Evolutionary conservation across 1,140 invertebrate genomes (phyloP).

Genomic region (Hycleus cichorii): DNA sequence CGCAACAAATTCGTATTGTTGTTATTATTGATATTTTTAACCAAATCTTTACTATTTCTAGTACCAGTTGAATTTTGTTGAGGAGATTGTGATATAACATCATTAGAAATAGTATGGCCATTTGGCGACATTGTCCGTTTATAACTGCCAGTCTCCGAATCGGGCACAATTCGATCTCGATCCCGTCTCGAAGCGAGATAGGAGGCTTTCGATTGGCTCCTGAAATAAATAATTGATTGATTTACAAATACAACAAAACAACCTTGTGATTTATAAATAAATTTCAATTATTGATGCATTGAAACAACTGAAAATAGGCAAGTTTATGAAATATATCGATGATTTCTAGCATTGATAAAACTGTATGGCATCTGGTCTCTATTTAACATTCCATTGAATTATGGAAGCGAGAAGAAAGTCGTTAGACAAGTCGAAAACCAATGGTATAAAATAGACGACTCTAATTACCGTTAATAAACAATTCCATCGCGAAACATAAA

Average conservation of each 20-base stretch:
- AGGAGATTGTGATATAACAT: slow-evolving; percentile 18
- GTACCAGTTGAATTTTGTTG: slow-evolving; percentile 35
- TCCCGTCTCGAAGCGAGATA: slow-evolving; percentile 64
- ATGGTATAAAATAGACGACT: neutral
- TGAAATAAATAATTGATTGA: slow-evolving; percentile 37
- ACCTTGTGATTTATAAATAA: too few relatives aligned
- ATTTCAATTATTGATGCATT: too few relatives aligned
- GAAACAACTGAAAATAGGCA: too few relatives aligned
- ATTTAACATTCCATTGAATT: slow-evolving; percentile 13
- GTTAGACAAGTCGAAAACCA: slow-evolving; percentile 10
- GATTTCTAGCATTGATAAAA: slow-evolving; percentile 6
- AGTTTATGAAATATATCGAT: neutral
- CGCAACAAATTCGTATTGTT: slow-evolving; percentile 38
- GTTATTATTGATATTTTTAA: slow-evolving; percentile 36
- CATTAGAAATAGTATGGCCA: slow-evolving; percentile 39
- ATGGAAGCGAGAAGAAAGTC: slow-evolving; percentile 17
- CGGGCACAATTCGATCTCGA: slow-evolving; percentile 51
- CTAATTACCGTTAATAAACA: too few relatives aligned
- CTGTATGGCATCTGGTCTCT: slow-evolving; percentile 9
- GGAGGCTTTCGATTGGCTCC: slow-evolving; percentile 72
- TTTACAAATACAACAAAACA: too few relatives aligned
- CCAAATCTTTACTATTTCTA: slow-evolving; percentile 22
- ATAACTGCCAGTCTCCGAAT: slow-evolving; percentile 66
- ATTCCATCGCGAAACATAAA: too few relatives aligned
- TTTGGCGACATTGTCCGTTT: slow-evolving; percentile 67